phyloP scores from a whole-genome alignment of 2,888 invertebrate species.

The Dryadula phaetusa region DNA sequence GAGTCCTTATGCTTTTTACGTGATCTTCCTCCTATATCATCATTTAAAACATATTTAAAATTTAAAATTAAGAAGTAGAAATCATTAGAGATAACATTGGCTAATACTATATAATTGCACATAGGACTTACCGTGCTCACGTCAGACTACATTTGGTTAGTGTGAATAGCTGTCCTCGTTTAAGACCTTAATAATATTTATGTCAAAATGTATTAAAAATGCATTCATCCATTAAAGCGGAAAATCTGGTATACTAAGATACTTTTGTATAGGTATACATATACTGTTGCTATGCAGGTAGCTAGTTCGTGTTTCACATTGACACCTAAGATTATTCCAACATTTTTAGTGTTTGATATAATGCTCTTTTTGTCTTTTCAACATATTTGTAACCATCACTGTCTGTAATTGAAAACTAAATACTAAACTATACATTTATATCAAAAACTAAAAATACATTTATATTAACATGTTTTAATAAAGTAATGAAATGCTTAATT shows the following conservation, averaged over 20 bases:
- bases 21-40: too few species aligned
- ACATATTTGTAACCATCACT: too few species aligned
- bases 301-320: neutral
- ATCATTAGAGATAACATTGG: conserved; percentile 17
- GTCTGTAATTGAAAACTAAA: too few species aligned
- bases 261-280: conserved; percentile 8
- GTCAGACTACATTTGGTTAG: conserved; percentile 39
- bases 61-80: neutral
- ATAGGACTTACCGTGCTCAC: conserved; percentile 33
- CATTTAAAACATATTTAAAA: neutral
- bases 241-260: conserved; percentile 30
- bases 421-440: too few species aligned
- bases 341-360: too few species aligned
- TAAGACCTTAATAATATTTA: conserved; percentile 39
- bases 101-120: too few species aligned
- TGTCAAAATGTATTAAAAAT: conserved; percentile 40
- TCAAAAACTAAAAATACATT: neutral
- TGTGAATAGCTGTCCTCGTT: conserved; percentile 28
- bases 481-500: neutral
- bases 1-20: too few species aligned
- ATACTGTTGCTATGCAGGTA: conserved; percentile 7
- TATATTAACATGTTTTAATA: neutral
- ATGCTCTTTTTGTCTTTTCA: too few species aligned
- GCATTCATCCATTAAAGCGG: conserved; percentile 37
- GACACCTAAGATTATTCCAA: too few species aligned